Evolutionary conservation across 1,140 invertebrate genomes (phyloP), one percentile per base, ranked within the genome.

Genomic region (Drosophila azteca): DNA sequence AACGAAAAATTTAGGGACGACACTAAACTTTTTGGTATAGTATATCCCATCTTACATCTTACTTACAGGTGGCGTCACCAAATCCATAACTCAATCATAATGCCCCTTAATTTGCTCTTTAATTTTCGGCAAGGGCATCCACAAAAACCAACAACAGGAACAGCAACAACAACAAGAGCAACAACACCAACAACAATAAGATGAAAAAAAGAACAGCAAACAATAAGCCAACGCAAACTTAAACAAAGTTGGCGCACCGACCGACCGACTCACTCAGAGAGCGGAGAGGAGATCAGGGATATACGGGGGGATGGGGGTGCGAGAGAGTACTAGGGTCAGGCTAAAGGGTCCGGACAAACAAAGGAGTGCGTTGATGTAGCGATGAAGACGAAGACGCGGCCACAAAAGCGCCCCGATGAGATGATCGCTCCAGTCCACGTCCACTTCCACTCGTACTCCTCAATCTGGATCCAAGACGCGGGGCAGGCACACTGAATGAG

Each of bases 361-460:
- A 69, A 74, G 65, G 71, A 75, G 45, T 46, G 68, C 63, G 73
- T 68, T 75, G 69, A 79, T 74, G 66, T 71, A 50, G 45, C 61
- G 79, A 74, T 58, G 71, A 76, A 75, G 59, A 77, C 46, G 31
- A 35, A 35, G 31, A 35, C 20, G 39, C 39, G 71, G 76, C 75
- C 65, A 88, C 82, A 87, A 87, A 88, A 87, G 82, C 83, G 83
- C 78, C 78, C 74, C 75, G 75, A 87, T 82, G 78, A 65, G 82
- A 71, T 82, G 82, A 85, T 85, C 83, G 82, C 77, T 77, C 45
- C 79, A 81, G 78, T 73, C 69, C 31, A 26, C 24, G 78, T 73
- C 69, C 31, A 55, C 45, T 72, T 73, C 69, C 31, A 55, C 45
- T 72, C 67, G 15, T 72, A 35, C 53, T 74, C 41, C 49, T 51